These are phyloP conservation scores for Machimus atricapillus DNA, from an alignment of 2,888 invertebrate genomes.

Conservation along the genomic window DNA sequence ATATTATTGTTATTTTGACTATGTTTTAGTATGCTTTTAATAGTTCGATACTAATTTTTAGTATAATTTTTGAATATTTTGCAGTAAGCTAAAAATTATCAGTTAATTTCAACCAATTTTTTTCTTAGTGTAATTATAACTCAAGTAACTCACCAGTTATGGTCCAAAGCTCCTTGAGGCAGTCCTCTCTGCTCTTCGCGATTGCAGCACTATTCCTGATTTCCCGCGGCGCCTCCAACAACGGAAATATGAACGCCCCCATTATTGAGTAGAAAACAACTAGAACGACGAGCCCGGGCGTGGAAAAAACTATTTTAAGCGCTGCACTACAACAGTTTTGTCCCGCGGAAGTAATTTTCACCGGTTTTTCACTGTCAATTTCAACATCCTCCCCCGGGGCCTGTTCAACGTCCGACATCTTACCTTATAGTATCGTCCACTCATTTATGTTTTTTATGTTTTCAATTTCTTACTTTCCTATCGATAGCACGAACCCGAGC, in stretches of 20 bases:
- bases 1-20: too few relatives aligned
- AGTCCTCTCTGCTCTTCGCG: constrained; percentile 71
- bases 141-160: constrained; percentile 72
- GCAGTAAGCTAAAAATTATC: too few relatives aligned
- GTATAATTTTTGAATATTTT: too few relatives aligned
- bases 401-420: constrained; percentile 63
- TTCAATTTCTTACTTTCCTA: constrained; percentile 17
- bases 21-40: too few relatives aligned
- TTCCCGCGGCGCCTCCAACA: constrained; percentile 75
- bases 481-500: background rate
- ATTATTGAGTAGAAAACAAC: constrained; percentile 78
- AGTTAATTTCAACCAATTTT: too few relatives aligned
- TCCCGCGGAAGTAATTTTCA: constrained; percentile 14
- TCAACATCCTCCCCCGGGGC: constrained; percentile 55
- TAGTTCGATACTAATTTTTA: too few relatives aligned
- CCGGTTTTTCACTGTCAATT: constrained; percentile 39
- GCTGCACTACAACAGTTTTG: constrained; percentile 53
- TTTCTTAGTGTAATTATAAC: too few relatives aligned
- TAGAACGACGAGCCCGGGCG: constrained; percentile 71
- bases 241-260: constrained; percentile 78
- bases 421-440: constrained; percentile 52
- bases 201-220: constrained; percentile 69
- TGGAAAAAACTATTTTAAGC: constrained; percentile 59
- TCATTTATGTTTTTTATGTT: constrained; percentile 52
- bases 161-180: constrained; percentile 77